Conservation (phyloP, 1,140 invertebrate species). For the Geopemphigus sp. region DNA sequence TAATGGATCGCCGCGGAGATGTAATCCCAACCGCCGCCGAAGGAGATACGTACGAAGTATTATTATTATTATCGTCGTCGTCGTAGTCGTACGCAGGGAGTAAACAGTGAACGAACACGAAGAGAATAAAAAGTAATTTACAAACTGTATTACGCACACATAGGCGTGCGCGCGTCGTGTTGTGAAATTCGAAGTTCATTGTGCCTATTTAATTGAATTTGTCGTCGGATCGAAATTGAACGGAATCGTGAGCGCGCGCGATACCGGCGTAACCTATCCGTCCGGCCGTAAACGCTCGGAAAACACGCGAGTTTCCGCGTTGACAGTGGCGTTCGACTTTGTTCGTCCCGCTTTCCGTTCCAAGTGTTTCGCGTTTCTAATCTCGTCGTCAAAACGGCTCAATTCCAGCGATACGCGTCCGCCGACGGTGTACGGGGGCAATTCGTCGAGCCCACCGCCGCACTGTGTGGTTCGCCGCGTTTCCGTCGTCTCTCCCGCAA, state of each 20-base stretch:
- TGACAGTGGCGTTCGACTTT: no score
- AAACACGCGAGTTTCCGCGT: no score
- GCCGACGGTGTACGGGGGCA: no score
- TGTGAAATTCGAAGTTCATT: conserved; percentile 44
- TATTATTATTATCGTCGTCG: no score
- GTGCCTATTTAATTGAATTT: conserved; percentile 37
- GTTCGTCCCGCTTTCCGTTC: conserved; percentile 2
- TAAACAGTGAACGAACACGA: not conserved
- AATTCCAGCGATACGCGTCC: not conserved
- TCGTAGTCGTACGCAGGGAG: not conserved
- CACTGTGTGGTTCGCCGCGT: no score
- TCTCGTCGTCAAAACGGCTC: not conserved
- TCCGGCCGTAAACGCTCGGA: not conserved
- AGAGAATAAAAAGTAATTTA: conserved; percentile 45
- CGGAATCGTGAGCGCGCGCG: not conserved
- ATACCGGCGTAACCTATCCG: not conserved
- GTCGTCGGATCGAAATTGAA: conserved; percentile 30
- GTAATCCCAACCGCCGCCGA: conserved; percentile 4
- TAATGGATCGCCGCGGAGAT: conserved; percentile 7
- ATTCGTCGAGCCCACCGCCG: no score
- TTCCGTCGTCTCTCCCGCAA: no score
- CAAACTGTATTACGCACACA: not conserved
- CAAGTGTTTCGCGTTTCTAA: not conserved
- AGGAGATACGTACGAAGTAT: not conserved
- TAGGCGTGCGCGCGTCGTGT: not conserved